Percentiles rank a stretch among this genome's conserved stretches.
phyloP scores from a whole-genome alignment of 2,888 invertebrate genomes.

The Ormia ochracea region DNA sequence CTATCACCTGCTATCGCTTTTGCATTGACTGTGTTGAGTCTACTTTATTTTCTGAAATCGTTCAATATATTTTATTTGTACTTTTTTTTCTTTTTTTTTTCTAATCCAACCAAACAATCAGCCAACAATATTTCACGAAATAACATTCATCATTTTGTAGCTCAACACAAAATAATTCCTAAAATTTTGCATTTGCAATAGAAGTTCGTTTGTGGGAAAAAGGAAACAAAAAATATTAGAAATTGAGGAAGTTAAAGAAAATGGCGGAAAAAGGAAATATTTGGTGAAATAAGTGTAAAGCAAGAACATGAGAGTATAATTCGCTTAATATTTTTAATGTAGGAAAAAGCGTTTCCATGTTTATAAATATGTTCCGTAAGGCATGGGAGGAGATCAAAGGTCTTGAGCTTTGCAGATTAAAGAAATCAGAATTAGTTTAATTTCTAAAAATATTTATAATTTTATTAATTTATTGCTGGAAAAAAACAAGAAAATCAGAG shows the following conservation, averaged over 20 bases:
- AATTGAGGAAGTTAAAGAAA: conserved; percentile 15
- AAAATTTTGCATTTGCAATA: conserved; percentile 32
- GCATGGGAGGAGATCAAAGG: too few species aligned
- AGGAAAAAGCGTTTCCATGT: too few species aligned
- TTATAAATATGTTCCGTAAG: too few species aligned
- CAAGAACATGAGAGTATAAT: too few species aligned
- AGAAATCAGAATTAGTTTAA: too few species aligned
- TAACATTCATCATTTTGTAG: conserved; percentile 55
- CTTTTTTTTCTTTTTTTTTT: too few species aligned
- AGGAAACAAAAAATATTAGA: not conserved
- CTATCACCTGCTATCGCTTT: conserved; percentile 39
- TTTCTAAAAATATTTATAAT: too few species aligned
- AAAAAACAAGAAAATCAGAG: too few species aligned
- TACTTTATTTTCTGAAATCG: not conserved
- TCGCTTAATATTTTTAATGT: too few species aligned
- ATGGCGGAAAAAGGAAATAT: not conserved
- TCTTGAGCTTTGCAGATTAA: too few species aligned
- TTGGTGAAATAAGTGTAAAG: not conserved
- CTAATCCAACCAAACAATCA: conserved; percentile 13
- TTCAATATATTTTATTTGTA: conserved; percentile 44
- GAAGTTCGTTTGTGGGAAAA: not conserved
- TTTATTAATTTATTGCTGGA: too few species aligned
- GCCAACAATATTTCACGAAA: conserved; percentile 4
- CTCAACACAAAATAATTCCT: conserved; percentile 22
- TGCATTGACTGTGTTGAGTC: conserved; percentile 47